phyloP scores from a whole-genome alignment of 2,797 vertebrate species.

The Gymnopithys bicolor region DNA sequence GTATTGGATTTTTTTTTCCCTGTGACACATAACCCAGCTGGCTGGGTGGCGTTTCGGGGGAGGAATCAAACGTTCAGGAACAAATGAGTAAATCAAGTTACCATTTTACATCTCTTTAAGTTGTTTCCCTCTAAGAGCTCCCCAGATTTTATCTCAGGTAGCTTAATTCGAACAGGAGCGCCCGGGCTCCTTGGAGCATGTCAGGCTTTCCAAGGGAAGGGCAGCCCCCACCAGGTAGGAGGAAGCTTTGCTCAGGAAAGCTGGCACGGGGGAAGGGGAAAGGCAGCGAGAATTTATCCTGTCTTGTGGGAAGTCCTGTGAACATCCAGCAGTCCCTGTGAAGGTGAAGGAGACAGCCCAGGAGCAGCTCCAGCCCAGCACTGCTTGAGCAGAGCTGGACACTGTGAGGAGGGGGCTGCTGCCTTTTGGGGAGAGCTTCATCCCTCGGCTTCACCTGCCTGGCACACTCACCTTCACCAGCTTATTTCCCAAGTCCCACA shows the following conservation, averaged over 20 bases:
- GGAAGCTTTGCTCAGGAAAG: not conserved
- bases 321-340: not conserved
- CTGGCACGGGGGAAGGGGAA: not conserved
- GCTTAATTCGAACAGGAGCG: conserved; percentile 51
- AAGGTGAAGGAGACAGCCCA: fast-evolving
- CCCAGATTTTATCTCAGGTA: conserved; percentile 68
- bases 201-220: not conserved
- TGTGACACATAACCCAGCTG: conserved; percentile 71
- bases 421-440: not conserved
- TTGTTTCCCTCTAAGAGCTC: conserved; percentile 68
- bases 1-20: conserved; percentile 14
- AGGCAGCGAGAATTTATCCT: not conserved
- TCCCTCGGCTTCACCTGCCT: not conserved
- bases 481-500: fast-evolving
- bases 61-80: conserved; percentile 59
- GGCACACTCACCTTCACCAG: not conserved
- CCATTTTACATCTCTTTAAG: conserved; percentile 70
- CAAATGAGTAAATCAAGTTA: conserved; percentile 75
- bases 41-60: conserved; percentile 54
- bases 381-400: not conserved
- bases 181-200: fast-evolving
- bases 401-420: not conserved
- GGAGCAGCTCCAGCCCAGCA: not conserved
- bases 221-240: conserved; percentile 55
- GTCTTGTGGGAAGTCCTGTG: not conserved